Evolutionary conservation across 2,888 invertebrate genomes (phyloP), one percentile per base, ranked within the genome.

Genomic region (Tryphoninae sp.): DNA sequence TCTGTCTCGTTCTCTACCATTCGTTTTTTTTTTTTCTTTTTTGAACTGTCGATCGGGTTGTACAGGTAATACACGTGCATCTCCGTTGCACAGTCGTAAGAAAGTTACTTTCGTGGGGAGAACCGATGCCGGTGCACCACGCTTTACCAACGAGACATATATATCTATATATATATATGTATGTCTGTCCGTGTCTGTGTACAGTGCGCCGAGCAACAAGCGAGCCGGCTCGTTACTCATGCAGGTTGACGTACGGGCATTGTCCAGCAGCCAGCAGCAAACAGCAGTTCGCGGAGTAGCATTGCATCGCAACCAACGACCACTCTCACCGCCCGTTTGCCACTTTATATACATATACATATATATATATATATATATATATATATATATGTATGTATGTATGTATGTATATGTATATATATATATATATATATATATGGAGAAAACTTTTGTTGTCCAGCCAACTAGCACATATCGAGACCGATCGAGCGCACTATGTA

Each of bases 171-270:
- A 26, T 13, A 45, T 51, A 49, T 19, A 45, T 45, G 8, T 45
- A 45, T 13, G 13, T 45, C 1, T 45, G 13, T 45, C 0, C 7
- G 2, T 58, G 53, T 58, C 13, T 40, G 55, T 51, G 45, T 71
- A 62, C 51, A 78, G 67, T 65, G 67, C 55, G 76, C 75, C 58
- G 16, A 68, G 72, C 33, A 72, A 67, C 69, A 59, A 68, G 73
- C 68, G 83, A 83, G 85, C 87, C 81, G 85, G 85, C 87, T 88
- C 85, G 85, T 89, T 89, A 89, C 86, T 89, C 87, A 89, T 88
- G 89, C 86, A 84, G 84, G 78, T 86, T 85, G 86, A 88, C 87
- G 86, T 88, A 86, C 87, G 86, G 86, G 86, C 86, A 89, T 89
- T 89, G 87, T 88, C 87, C 89, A 86, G 79, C 76, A 67, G 82